Conservation (phyloP, 2,797 vertebrate genomes). For the Macropus fuliginosus region DNA sequence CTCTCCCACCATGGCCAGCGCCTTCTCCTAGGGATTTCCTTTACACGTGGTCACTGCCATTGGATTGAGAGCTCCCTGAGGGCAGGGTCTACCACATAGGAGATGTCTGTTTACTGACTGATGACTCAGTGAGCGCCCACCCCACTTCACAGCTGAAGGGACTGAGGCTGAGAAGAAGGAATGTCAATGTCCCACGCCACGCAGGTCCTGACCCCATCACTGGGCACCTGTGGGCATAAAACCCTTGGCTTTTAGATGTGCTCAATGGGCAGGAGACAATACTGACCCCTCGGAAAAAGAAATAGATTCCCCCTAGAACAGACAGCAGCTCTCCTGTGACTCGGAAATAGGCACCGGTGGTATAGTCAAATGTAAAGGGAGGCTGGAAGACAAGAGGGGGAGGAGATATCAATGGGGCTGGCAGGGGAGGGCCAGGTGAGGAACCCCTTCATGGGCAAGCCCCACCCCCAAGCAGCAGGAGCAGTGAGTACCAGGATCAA, state of each 20-base stretch:
- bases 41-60: not conserved
- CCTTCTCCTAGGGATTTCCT: not conserved
- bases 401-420: not conserved
- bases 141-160: not conserved
- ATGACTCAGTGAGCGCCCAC: not conserved
- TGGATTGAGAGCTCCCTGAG: too few species aligned
- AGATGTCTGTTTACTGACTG: too few species aligned
- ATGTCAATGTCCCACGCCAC: not conserved
- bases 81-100: too few species aligned
- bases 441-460: not conserved
- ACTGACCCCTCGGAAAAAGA: slow-evolving; percentile 93
- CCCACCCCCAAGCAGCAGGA: not conserved
- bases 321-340: slow-evolving; percentile 88
- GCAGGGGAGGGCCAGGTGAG: rapidly evolving
- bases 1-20: not conserved
- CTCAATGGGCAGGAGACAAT: slow-evolving; percentile 1
- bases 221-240: not conserved
- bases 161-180: not conserved
- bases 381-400: slow-evolving; percentile 83
- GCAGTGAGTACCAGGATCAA: not conserved
- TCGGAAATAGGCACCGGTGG: slow-evolving; percentile 85
- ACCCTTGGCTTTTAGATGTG: not conserved
- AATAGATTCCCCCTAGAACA: slow-evolving; percentile 89
- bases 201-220: not conserved
- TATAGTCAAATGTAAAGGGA: slow-evolving; percentile 82